phyloP scores from a whole-genome alignment of 2,113 vertebrate species.

The Rhinopomastus cyanomelas region DNA sequence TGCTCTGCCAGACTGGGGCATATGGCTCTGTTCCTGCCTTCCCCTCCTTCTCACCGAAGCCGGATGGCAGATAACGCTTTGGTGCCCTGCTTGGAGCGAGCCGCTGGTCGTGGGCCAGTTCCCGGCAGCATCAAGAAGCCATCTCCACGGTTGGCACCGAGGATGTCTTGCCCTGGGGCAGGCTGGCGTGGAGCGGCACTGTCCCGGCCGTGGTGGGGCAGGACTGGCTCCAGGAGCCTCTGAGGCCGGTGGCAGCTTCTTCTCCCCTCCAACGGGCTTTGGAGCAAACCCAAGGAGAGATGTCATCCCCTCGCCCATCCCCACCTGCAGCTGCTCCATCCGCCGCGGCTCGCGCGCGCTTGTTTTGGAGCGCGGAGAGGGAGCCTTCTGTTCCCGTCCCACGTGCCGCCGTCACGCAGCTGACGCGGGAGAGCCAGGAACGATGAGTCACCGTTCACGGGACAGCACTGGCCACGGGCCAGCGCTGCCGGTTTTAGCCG shows the following conservation, averaged over 20 bases:
- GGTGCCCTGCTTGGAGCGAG: slow-evolving; percentile 41
- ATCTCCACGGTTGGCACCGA: slow-evolving; percentile 44
- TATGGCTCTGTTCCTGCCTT: slow-evolving; percentile 51
- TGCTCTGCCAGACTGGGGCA: slow-evolving; percentile 57
- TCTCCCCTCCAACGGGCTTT: neutral
- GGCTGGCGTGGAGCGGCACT: no score
- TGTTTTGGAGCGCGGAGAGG: neutral
- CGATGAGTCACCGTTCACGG: slow-evolving; percentile 54
- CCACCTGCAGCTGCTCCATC: slow-evolving; percentile 33
- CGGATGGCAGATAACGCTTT: slow-evolving; percentile 49
- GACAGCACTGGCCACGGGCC: slow-evolving; percentile 22
- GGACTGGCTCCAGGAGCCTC: neutral
- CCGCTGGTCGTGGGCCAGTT: neutral
- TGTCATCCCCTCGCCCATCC: slow-evolving; percentile 5
- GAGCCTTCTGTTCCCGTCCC: slow-evolving; percentile 14
- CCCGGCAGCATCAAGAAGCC: slow-evolving; percentile 64
- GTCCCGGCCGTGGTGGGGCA: neutral
- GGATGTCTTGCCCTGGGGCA: slow-evolving; percentile 24
- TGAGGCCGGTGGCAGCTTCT: neutral
- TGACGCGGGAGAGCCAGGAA: slow-evolving; percentile 8
- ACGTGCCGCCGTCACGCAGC: neutral
- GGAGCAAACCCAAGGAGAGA: slow-evolving; percentile 10
- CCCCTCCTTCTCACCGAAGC: slow-evolving; percentile 50
- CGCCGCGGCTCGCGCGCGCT: neutral
- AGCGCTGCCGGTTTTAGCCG: slow-evolving; percentile 44